Evolutionary conservation across 37 sponge, comb jelly and placozoan genomes (phyloP).

Genomic region (Hormiphora californensis): DNA sequence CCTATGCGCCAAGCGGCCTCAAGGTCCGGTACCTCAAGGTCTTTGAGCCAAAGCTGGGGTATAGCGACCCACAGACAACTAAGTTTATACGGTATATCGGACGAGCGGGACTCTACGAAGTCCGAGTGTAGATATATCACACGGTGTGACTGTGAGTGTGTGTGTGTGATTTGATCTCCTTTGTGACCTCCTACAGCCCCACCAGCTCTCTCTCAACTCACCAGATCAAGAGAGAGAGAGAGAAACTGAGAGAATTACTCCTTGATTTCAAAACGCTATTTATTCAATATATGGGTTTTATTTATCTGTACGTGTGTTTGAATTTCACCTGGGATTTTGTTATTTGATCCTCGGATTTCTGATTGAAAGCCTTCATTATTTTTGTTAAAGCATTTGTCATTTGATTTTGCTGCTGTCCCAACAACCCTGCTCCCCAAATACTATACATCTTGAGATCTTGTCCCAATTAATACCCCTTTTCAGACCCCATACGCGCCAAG

Average conservation of each 20-base stretch:
- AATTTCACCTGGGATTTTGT: background rate
- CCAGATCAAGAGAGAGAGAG: no score
- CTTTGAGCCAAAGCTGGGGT: slow-evolving; percentile 93
- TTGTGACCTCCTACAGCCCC: no score
- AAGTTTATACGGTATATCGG: slow-evolving; percentile 96
- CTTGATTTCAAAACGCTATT: no score
- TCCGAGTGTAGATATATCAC: slow-evolving; percentile 69
- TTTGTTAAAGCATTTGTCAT: no score
- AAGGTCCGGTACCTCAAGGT: slow-evolving; percentile 95
- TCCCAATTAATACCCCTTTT: background rate
- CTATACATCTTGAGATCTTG: no score
- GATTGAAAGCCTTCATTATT: background rate
- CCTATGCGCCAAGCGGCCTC: slow-evolving; percentile 87
- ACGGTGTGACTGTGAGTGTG: background rate
- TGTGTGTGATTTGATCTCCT: no score
- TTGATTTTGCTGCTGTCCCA: no score
- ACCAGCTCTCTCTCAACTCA: no score
- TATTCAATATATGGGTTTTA: no score
- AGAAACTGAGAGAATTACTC: no score
- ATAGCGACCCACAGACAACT: slow-evolving; percentile 86
- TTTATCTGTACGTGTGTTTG: no score
- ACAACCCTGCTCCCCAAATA: no score
- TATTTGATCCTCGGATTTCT: background rate
- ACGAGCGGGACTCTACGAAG: slow-evolving; percentile 88
- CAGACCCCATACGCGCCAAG: slow-evolving; percentile 92